Evolutionary conservation across 2,113 vertebrate species (phyloP), one percentile per base, ranked within the genome.

Genomic region (Ifrita kowaldi): DNA sequence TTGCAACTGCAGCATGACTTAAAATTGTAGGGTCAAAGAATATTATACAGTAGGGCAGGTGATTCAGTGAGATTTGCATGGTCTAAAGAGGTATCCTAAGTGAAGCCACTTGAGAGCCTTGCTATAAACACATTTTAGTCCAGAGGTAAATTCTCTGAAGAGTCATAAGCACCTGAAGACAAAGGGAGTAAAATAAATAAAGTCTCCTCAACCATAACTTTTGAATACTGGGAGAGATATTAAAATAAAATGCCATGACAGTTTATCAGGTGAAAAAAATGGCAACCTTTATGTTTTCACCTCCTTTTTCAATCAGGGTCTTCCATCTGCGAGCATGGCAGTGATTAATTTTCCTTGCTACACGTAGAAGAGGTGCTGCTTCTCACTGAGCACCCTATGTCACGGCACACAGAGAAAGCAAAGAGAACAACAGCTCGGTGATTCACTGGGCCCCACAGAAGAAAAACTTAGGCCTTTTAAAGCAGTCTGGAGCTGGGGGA

Each of bases 201-300:
- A 19, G 23, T 68, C 39, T 69, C 41, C 44, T 95, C 90, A 85
- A 57, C 62, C 37, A 8, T 53, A 92, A 69, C 70, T 57, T 16
- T 27, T 87, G 50, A 84, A 93, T 84, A 67, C 19, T 68, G 22
- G 7, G 42, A 71, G 13, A 89, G 56, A 78, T 68, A 81, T n/a
- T 86, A 91, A 91, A 94, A 95, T 62, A 84, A 95, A 94, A 93
- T 87, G 16, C 19, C 44, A 60, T 84, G 60, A 87, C 60, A 79
- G n/a, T 84, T 83, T 84, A 90, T 81, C 30, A 19, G 16, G 67
- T 33, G 11, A 70, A 81, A 76, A 89, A 70, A 94, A 33, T n/a
- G 19, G 7, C 56, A 67, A 57, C 23, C n/a, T 91, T 71, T 60
- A 55, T 71, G 23, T 77, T 86, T 94, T 67, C 17, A 46, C 8